Evolutionary conservation across 2,888 invertebrate genomes (phyloP).

Genomic region (Drosophila stalkeri): DNA sequence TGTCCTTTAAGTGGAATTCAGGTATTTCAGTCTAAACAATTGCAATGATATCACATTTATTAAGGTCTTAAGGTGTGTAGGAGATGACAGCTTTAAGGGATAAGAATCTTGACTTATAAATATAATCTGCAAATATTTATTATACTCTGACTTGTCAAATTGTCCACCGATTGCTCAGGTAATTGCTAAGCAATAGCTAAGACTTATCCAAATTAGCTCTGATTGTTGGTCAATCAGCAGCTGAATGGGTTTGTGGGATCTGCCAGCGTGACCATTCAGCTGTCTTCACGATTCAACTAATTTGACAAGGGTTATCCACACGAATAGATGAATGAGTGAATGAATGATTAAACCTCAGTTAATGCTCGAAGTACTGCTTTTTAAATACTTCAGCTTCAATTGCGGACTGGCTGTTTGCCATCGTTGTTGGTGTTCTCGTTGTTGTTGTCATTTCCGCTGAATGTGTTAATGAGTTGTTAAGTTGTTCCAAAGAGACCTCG

Average conservation of each 20-base stretch:
- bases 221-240: conserved; percentile 16
- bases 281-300: conserved; percentile 46
- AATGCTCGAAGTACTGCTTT: conserved; percentile 57
- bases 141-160: not conserved
- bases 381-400: conserved; percentile 49
- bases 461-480: conserved; percentile 78
- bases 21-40: conserved; percentile 4
- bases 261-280: not conserved
- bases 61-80: not conserved
- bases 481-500: conserved; percentile 54
- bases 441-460: conserved; percentile 43
- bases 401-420: conserved; percentile 51
- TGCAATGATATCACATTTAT: not conserved
- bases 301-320: conserved; percentile 61
- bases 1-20: conserved; percentile 24
- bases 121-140: not conserved
- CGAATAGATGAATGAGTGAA: conserved; percentile 20
- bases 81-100: conserved; percentile 7
- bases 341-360: conserved; percentile 45
- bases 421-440: conserved; percentile 14
- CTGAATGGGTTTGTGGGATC: not conserved
- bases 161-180: not conserved
- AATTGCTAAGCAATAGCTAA: not conserved
- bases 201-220: not conserved
- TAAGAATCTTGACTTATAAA: not conserved